Conservation (phyloP, 37 sponge, comb jelly and placozoan genomes). For the Theonella swinhoei region DNA sequence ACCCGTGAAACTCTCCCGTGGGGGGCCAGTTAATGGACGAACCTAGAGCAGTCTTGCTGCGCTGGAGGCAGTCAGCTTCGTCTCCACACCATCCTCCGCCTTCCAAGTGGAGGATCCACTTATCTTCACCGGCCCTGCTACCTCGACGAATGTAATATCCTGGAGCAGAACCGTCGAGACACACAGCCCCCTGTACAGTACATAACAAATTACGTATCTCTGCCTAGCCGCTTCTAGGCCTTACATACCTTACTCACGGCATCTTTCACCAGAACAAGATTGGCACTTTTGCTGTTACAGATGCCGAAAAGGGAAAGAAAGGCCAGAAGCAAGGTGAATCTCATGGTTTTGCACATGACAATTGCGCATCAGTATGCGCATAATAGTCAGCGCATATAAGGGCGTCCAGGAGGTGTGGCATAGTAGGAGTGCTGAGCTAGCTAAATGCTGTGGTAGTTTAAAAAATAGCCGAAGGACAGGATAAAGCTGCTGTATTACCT, state of each 20-base stretch:
- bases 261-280: neutral
- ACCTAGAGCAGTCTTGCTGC: constrained; percentile 70
- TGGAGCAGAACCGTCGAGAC: constrained; percentile 81
- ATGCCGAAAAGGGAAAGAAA: too few relatives aligned
- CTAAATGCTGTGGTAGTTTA: too few relatives aligned
- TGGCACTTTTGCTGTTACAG: too few relatives aligned
- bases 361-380: too few relatives aligned
- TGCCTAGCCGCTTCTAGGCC: neutral
- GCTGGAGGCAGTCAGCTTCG: constrained; percentile 47
- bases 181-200: constrained; percentile 77
- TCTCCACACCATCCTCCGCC: constrained; percentile 85
- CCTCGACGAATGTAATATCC: constrained; percentile 65
- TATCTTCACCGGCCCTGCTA: constrained; percentile 18
- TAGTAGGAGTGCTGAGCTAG: too few relatives aligned
- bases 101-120: constrained; percentile 75
- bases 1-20: constrained; percentile 32
- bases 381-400: too few relatives aligned
- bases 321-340: too few relatives aligned
- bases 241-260: neutral
- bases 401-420: too few relatives aligned
- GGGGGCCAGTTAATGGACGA: constrained; percentile 66
- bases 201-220: neutral
- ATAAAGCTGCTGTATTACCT: too few relatives aligned
- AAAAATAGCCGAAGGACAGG: too few relatives aligned
- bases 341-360: too few relatives aligned